These are phyloP conservation scores for Theristus sp. DNA, from an alignment of 2,888 invertebrate species.

Conservation along the genomic window DNA sequence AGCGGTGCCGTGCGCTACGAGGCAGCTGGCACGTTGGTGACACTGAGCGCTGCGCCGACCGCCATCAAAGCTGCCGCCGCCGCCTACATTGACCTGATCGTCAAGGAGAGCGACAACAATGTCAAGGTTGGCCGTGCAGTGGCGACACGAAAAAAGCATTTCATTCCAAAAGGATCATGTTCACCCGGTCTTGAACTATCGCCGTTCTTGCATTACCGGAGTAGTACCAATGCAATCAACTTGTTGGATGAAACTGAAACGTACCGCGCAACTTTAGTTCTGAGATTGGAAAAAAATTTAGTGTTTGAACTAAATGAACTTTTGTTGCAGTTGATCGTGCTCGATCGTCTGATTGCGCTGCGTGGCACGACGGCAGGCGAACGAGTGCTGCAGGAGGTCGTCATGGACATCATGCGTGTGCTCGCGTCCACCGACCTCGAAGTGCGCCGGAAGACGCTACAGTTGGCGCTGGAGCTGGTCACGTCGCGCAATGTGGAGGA, in stretches of 20 bases:
- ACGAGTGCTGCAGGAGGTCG: constrained; percentile 45
- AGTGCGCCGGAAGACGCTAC: constrained; percentile 57
- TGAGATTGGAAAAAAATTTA: no score
- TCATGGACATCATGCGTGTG: constrained; percentile 92
- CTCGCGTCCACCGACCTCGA: constrained; percentile 79
- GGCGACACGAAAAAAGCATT: no score
- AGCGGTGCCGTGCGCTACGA: constrained; percentile 68
- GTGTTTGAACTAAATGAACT: not conserved
- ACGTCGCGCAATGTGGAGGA: constrained; percentile 81
- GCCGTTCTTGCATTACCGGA: no score
- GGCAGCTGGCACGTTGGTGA: constrained; percentile 53
- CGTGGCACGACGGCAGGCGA: constrained; percentile 38
- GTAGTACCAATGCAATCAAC: no score
- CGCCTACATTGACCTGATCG: constrained; percentile 91
- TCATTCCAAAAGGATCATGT: no score
- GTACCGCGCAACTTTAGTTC: no score
- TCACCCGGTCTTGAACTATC: no score
- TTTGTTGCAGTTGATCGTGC: constrained; percentile 53
- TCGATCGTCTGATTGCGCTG: constrained; percentile 73
- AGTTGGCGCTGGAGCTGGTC: constrained; percentile 69
- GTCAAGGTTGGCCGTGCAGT: constrained; percentile 52
- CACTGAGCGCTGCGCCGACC: constrained; percentile 87
- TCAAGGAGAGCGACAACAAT: constrained; percentile 99
- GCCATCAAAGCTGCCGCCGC: constrained; percentile 90
- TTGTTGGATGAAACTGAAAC: no score